Base-by-base conservation (phyloP, 2,797 vertebrate genomes). In the Discoglossus pictus region DNA sequence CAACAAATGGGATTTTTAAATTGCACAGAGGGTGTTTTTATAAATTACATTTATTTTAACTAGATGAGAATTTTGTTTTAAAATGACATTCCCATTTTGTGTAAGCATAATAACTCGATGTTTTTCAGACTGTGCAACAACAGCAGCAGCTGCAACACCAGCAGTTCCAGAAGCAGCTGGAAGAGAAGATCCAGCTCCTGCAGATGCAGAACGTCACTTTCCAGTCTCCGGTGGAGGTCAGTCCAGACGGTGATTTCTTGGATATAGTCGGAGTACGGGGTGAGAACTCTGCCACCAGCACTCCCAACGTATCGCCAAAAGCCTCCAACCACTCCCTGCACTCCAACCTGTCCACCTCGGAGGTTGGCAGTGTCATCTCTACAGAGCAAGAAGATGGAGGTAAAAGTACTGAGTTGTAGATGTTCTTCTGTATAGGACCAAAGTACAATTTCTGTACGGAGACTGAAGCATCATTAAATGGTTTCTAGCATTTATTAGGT, bases 111-210 rank as follows among this genome's bases (percentile, higher is more conserved):
- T n/a, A n/a, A n/a, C 1, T 40, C 17, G 67, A 61, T 55, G 69
- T 16, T 21, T 50, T 34, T 2, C 81, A 99, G 95, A 96, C 92
- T 3, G 78, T 95, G 2, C 94, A 94, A 21, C 95, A 91, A 81
- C 94, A 96, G 81, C 94, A 92, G 83, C 95, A 93, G 87, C 90
- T 93, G 20, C 95, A 98, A 83, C 94, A 97, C 62, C 93, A 94
- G 81, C 90, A 93, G 83, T 93, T 96, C 73, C 93, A 95, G 87
- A 87, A 87, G 52, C 92, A 94, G 79, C 92, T 99, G 83, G 94
- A 98, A 77, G 94, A 96, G 82, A 87, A 89, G 79, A 84, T 97
- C 23, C 93, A 97, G 79, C 88, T 96, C 36, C 77, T 99, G 68
- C 93, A 98, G 77, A 90, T 89, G 9, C 94, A 97, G 86, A 90